Percentiles rank a stretch among this genome's conserved stretches.
Conservation (phyloP, 1,140 invertebrate genomes). For the Amyelois transitella region DNA sequence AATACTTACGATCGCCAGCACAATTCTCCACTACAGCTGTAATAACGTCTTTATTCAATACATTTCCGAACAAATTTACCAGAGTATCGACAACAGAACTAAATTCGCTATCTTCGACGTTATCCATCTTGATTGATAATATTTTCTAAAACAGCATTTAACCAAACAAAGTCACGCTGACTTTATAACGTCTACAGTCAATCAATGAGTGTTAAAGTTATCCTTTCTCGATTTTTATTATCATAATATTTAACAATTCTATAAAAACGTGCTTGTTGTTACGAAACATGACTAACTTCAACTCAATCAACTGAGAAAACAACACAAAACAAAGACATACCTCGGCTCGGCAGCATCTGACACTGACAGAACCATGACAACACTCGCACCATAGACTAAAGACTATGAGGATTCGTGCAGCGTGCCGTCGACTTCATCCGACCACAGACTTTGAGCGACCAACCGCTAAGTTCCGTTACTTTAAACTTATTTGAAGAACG, state of each 20-base stretch:
- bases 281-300: neutral
- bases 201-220: neutral
- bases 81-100: slow-evolving; percentile 35
- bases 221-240: neutral
- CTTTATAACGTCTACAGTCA: slow-evolving; percentile 13
- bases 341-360: too few relatives aligned
- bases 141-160: too few relatives aligned
- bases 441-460: too few relatives aligned
- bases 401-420: too few relatives aligned
- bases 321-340: too few relatives aligned
- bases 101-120: slow-evolving; percentile 8
- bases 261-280: neutral
- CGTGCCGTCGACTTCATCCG: too few relatives aligned
- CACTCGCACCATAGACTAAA: too few relatives aligned
- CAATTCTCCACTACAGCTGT: slow-evolving; percentile 42
- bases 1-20: slow-evolving; percentile 51
- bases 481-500: too few relatives aligned
- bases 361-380: too few relatives aligned
- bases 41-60: slow-evolving; percentile 42
- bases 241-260: neutral
- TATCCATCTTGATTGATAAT: slow-evolving; percentile 14
- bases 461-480: too few relatives aligned
- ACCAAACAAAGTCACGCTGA: neutral
- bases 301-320: too few relatives aligned
- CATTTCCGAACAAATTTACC: slow-evolving; percentile 39